phyloP scores from a whole-genome alignment of 2,888 invertebrate genomes.

The Maniola hyperantus region DNA sequence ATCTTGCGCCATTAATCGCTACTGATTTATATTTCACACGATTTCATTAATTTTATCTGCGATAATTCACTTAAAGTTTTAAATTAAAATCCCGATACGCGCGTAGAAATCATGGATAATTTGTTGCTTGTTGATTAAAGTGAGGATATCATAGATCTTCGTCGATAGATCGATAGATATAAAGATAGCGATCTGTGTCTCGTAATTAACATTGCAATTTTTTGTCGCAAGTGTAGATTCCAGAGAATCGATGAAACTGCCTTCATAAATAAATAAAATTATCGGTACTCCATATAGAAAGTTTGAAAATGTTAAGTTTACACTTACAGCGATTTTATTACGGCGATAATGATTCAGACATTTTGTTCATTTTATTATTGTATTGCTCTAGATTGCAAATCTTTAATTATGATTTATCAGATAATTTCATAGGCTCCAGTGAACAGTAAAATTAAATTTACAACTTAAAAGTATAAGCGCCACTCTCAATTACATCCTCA shows the following conservation, averaged over 20 bases:
- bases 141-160: conserved; percentile 16
- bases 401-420: conserved; percentile 1
- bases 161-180: conserved; percentile 13
- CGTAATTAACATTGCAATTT: conserved; percentile 2
- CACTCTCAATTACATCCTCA: conserved; percentile 59
- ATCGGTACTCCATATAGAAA: not conserved
- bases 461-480: conserved; percentile 44
- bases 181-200: conserved; percentile 5
- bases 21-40: conserved; percentile 58
- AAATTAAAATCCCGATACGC: conserved; percentile 42
- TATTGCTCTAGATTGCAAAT: not conserved
- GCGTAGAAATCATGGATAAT: conserved; percentile 15
- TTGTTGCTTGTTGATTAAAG: conserved; percentile 20
- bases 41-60: conserved; percentile 46
- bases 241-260: not conserved
- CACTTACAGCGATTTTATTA: not conserved
- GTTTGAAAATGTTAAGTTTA: not conserved
- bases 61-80: conserved; percentile 47
- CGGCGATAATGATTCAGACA: not conserved
- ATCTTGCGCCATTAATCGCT: conserved; percentile 53
- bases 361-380: not conserved
- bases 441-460: conserved; percentile 11
- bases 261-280: conserved; percentile 1
- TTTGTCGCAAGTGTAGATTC: conserved; percentile 8
- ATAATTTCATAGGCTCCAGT: conserved; percentile 8